A percentile compares a stretch with the other conserved stretches of the same genome.
Conservation (phyloP, 2,113 vertebrate species). For the Mellivora capensis region DNA sequence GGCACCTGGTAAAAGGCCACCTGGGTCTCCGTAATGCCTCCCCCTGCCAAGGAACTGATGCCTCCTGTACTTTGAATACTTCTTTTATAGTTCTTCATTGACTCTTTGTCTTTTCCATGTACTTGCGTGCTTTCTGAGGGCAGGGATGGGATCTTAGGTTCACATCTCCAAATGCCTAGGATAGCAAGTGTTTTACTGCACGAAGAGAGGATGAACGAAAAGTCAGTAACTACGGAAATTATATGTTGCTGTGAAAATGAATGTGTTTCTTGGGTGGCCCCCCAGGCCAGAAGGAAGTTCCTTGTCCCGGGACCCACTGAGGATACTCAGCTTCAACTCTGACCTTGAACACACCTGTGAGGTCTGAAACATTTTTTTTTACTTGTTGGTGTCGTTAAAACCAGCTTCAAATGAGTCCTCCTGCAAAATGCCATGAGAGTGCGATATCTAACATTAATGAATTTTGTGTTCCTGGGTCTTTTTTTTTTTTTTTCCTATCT, state of each 20-base stretch:
- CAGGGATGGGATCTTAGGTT: not conserved
- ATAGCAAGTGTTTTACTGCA: not conserved
- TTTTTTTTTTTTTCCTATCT: not conserved
- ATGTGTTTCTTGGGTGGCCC: not conserved
- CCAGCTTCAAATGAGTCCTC: not conserved
- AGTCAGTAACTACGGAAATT: not conserved
- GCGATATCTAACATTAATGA: not conserved
- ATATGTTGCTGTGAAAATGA: not conserved
- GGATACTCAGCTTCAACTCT: not conserved
- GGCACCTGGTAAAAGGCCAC: not conserved
- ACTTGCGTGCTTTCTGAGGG: not conserved
- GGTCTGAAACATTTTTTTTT: not conserved
- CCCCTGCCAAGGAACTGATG: fast-evolving
- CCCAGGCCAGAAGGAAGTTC: not conserved
- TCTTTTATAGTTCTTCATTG: not conserved
- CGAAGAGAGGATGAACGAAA: not conserved
- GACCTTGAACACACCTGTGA: not conserved
- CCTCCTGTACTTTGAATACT: too few species aligned
- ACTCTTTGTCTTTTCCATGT: not conserved
- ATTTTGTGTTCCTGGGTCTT: not conserved
- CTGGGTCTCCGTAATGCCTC: not conserved
- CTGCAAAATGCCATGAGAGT: not conserved
- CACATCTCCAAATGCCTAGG: not conserved
- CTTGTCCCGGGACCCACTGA: not conserved
- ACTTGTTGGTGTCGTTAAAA: not conserved